phyloP scores from a whole-genome alignment of 2,888 invertebrate species.

The Anthoptus insignis region DNA sequence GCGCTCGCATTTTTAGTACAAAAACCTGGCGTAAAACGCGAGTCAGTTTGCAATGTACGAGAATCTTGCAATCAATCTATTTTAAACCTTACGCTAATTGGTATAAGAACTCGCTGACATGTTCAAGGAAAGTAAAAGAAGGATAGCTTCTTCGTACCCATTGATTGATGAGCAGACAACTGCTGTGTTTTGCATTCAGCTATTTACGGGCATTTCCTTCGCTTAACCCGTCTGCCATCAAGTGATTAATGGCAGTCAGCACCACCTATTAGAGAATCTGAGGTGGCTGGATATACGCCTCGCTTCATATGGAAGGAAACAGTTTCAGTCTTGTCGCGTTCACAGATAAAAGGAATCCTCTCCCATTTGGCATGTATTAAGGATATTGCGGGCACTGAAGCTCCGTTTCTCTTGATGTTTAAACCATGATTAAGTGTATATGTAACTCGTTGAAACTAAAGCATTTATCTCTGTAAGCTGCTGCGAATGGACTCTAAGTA shows the following conservation, averaged over 20 bases:
- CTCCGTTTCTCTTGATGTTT: conserved; percentile 31
- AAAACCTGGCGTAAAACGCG: conserved; percentile 28
- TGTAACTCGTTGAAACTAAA: conserved; percentile 26
- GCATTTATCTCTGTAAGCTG: conserved; percentile 17
- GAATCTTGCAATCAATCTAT: background rate
- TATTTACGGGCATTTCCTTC: conserved; percentile 85
- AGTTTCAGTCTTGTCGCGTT: conserved; percentile 53
- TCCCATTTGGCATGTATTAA: conserved; percentile 44
- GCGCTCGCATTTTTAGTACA: conserved; percentile 31
- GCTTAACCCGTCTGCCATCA: conserved; percentile 78
- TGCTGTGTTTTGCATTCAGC: conserved; percentile 84
- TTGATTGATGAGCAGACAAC: conserved; percentile 85
- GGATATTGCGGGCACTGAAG: conserved; percentile 29
- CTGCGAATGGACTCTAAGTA: background rate
- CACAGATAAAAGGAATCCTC: conserved; percentile 48
- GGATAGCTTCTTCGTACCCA: conserved; percentile 45
- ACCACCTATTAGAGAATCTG: conserved; percentile 63
- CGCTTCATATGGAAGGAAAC: conserved; percentile 59
- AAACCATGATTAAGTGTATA: conserved; percentile 32
- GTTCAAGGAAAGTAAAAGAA: conserved; percentile 4
- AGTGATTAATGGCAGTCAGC: conserved; percentile 78
- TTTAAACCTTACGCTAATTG: conserved; percentile 10
- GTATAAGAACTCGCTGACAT: background rate
- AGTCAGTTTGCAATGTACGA: conserved; percentile 13
- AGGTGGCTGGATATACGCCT: conserved; percentile 64